Evolutionary conservation across 92 coral and sea anemone genomes (phyloP), one percentile per base, ranked within the genome.

Genomic region (Epizoanthus scotinus): DNA sequence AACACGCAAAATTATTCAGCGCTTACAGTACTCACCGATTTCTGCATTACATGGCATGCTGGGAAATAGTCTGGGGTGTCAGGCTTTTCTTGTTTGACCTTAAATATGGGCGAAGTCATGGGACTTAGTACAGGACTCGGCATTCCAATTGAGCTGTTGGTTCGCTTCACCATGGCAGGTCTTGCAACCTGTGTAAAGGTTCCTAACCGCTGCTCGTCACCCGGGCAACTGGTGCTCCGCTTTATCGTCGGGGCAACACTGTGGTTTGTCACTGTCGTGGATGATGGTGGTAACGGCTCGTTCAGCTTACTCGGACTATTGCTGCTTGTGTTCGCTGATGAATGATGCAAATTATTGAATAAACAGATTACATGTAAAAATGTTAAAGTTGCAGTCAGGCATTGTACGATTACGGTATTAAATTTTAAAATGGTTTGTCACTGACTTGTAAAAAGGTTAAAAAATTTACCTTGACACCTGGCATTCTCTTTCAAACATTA

Each of bases 161-260:
- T 92, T 56, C 97, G 83, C 72, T 92, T 92, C 24, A 89, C 47
- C 21, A 56, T 74, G 36, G 68, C 67, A 34, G 81, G 81, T 40
- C 22, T 58, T 18, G 34, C 8, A 34, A n/a, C 44, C 5, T 54
- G 56, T 22, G 27, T 18, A 28, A 54, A 36, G 3, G 81, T 59
- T 24, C 24, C 63, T 1, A 21, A 9, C 26, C 59, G 66, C 10
- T 75, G 66, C 18, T 73, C 56, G 18, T 75, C 26, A 15, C 83
- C 91, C 59, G 86, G 79, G 19, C 90, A 87, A 52, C 94, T 92
- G 19, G 17, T 47, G 27, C 90, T 92, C 83, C 97, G 84, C 84
- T 92, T 92, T 10, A 89, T 50, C 15, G 24, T 54, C 22, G 81
- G 49, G 62, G 86, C 29, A 56, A 82, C 25, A 78, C 75, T 78